Evolutionary conservation across 2,888 invertebrate genomes (phyloP).

Genomic region (Achlya flavicornis): DNA sequence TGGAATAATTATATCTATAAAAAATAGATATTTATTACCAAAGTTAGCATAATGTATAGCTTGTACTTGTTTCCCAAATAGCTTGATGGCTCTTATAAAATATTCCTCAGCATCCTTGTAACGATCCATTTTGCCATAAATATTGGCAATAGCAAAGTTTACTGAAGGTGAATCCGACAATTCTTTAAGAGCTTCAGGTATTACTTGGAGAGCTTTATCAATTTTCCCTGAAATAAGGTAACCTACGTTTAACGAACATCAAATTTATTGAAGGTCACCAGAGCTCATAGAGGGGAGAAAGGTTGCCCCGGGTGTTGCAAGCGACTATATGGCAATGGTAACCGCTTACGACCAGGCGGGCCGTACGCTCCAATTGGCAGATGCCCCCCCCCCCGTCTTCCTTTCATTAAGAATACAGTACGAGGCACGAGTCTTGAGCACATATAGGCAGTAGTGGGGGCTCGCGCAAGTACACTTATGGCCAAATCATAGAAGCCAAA

Average conservation of each 20-base stretch:
- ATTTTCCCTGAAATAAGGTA: slow-evolving; percentile 78
- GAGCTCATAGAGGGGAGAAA: too few relatives aligned
- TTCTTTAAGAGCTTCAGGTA: slow-evolving; percentile 87
- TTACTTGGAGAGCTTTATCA: slow-evolving; percentile 88
- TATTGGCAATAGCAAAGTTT: slow-evolving; percentile 94
- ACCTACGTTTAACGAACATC: not conserved
- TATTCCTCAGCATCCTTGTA: slow-evolving; percentile 92
- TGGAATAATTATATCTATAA: too few relatives aligned
- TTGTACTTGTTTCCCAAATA: slow-evolving; percentile 84
- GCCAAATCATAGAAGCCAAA: too few relatives aligned
- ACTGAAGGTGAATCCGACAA: slow-evolving; percentile 90
- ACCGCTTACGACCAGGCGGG: too few relatives aligned
- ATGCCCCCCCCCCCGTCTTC: too few relatives aligned
- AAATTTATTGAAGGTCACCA: not conserved
- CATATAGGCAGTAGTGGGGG: too few relatives aligned
- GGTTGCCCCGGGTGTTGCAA: too few relatives aligned
- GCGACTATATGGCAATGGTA: too few relatives aligned
- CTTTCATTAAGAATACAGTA: too few relatives aligned
- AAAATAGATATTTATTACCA: slow-evolving; percentile 80
- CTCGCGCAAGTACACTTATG: too few relatives aligned
- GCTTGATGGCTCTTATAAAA: slow-evolving; percentile 89
- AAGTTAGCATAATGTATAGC: slow-evolving; percentile 95
- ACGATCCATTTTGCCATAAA: slow-evolving; percentile 91
- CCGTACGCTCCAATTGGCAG: too few relatives aligned
- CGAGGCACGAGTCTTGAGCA: too few relatives aligned